Percentiles rank a stretch among this genome's conserved stretches.
Conservation (phyloP, 1,140 invertebrate genomes). For the Halictus rubicundus region DNA sequence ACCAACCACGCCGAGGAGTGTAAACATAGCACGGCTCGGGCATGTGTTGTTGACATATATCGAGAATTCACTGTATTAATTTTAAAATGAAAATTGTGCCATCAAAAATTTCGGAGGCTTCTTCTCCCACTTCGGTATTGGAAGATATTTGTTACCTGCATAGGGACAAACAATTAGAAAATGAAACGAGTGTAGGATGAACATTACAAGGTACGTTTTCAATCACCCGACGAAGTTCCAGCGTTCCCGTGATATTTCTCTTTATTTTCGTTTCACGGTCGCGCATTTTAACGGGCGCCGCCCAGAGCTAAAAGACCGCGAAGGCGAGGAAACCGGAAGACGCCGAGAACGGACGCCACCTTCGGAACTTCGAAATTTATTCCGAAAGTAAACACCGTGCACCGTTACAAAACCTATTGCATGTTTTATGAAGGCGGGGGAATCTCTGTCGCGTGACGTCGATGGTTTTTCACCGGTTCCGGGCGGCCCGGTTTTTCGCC, state of each 20-base stretch:
- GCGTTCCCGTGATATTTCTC: background rate
- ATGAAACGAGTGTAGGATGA: no score
- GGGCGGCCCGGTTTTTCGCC: background rate
- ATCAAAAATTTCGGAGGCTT: no score
- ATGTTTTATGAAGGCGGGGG: slow-evolving; percentile 35
- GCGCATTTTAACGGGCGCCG: slow-evolving; percentile 36
- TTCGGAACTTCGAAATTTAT: slow-evolving; percentile 55
- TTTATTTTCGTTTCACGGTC: slow-evolving; percentile 18
- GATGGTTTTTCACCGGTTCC: background rate
- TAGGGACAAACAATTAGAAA: no score
- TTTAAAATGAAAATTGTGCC: no score
- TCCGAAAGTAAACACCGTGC: slow-evolving; percentile 43
- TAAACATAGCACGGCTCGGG: no score
- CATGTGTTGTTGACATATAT: no score
- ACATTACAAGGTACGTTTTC: background rate
- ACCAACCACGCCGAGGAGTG: no score
- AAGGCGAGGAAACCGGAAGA: slow-evolving; percentile 6
- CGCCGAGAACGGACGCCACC: slow-evolving; percentile 12
- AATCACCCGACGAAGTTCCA: background rate
- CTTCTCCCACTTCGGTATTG: no score
- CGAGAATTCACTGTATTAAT: no score
- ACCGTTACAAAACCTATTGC: slow-evolving; percentile 31
- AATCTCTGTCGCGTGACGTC: slow-evolving; percentile 1
- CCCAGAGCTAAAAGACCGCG: background rate
- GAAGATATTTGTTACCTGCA: no score